Conservation (phyloP, 64 coral and sea anemone genomes). For the Dendrophyllia cribrosa region DNA sequence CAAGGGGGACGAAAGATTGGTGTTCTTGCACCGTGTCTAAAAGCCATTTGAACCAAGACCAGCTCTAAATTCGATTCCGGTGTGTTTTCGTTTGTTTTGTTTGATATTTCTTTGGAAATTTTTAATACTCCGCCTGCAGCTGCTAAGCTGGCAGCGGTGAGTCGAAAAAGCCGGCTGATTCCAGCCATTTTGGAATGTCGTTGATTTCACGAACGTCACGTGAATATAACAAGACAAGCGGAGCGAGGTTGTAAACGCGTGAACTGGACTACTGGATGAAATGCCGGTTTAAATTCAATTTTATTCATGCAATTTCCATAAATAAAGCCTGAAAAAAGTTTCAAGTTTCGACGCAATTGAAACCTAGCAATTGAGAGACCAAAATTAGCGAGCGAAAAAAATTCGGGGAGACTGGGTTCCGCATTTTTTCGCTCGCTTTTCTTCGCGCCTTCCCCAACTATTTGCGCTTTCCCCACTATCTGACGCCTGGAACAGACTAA, state of each 20-base stretch:
- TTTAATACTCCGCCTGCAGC: neutral
- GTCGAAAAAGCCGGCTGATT: neutral
- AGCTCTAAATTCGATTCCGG: constrained; percentile 39
- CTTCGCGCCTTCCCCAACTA: too few relatives aligned
- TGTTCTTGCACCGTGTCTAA: constrained; percentile 89
- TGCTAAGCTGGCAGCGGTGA: neutral
- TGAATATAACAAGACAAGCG: neutral
- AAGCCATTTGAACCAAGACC: constrained; percentile 84
- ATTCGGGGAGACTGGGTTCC: too few relatives aligned
- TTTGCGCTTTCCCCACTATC: too few relatives aligned
- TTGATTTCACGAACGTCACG: neutral
- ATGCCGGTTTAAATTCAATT: too few relatives aligned
- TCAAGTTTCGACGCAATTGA: too few relatives aligned
- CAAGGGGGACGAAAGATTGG: constrained; percentile 59
- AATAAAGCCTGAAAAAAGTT: too few relatives aligned
- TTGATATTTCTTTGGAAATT: constrained; percentile 11
- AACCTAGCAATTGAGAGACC: too few relatives aligned
- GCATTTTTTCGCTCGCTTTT: too few relatives aligned
- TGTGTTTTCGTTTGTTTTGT: neutral
- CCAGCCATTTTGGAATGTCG: neutral
- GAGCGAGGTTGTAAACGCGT: neutral
- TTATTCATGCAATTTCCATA: too few relatives aligned
- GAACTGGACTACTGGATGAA: neutral
- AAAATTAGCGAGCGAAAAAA: too few relatives aligned
- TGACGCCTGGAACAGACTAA: too few relatives aligned